phyloP scores from a whole-genome alignment of 2,888 invertebrate species.

The Syrista parreyssii region DNA sequence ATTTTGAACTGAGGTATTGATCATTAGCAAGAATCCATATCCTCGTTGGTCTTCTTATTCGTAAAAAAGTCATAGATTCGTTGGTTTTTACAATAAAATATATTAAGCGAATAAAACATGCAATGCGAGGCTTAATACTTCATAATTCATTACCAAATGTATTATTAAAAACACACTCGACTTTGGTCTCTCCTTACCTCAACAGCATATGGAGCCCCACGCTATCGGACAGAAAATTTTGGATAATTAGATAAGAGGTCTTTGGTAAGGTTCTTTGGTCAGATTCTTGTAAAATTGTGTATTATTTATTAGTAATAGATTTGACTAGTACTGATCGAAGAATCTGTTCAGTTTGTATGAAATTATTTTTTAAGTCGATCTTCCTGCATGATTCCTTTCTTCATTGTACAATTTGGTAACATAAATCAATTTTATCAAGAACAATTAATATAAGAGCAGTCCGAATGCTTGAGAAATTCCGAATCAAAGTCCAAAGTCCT shows the following conservation, averaged over 20 bases:
- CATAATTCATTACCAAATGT: not conserved
- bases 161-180: not conserved
- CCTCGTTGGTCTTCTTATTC: not conserved
- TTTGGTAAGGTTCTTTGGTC: not conserved
- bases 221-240: not conserved
- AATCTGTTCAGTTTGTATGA: not conserved
- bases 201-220: not conserved
- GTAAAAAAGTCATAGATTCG: not conserved
- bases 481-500: not conserved
- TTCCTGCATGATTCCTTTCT: not conserved
- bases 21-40: not conserved
- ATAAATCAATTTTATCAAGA: not conserved
- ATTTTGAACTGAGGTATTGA: not conserved
- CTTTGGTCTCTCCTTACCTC: not conserved
- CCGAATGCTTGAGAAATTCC: not conserved
- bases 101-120: not conserved
- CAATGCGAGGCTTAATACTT: not conserved
- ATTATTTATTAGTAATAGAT: not conserved
- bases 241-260: not conserved
- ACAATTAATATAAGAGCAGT: not conserved
- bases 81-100: not conserved
- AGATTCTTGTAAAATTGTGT: not conserved
- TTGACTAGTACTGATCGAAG: not conserved
- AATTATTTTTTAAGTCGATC: not conserved
- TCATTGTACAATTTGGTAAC: not conserved